phyloP scores from a whole-genome alignment of 2,113 vertebrate genomes.

The Nanger granti region DNA sequence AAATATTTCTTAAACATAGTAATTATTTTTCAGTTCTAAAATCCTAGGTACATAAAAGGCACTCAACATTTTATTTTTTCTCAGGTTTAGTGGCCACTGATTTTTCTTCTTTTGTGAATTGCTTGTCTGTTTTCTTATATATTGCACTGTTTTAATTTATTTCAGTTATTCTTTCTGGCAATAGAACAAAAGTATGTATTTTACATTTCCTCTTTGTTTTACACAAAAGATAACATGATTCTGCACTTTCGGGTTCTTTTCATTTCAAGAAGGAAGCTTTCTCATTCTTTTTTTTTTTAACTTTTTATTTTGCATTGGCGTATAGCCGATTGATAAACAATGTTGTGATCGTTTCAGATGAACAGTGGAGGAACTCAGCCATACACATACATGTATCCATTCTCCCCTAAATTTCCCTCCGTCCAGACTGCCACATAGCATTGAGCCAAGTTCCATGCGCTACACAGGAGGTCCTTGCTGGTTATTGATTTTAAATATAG shows the following conservation, averaged over 20 bases:
- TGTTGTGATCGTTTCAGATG: not conserved
- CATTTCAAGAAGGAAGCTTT: not conserved
- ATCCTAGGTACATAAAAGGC: not conserved
- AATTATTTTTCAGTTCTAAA: constrained; percentile 22
- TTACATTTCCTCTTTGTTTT: not conserved
- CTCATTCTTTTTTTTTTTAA: not conserved
- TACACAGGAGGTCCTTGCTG: not conserved
- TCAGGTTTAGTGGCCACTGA: not conserved
- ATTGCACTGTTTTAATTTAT: not conserved
- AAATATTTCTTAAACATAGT: not conserved
- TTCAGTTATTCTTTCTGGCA: not conserved
- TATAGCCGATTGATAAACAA: not conserved
- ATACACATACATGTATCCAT: not conserved
- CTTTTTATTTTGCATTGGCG: not conserved
- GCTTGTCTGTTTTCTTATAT: not conserved
- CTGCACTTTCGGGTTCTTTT: not conserved
- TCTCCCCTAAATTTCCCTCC: not conserved
- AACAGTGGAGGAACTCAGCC: not conserved
- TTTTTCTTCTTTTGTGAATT: constrained; percentile 23
- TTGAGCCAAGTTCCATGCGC: not conserved
- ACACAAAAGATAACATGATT: not conserved
- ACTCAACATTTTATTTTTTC: not conserved
- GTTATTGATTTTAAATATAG: not conserved
- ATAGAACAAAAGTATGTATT: not conserved
- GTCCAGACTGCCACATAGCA: not conserved